Percentiles rank a stretch among this genome's conserved stretches.
Evolutionary conservation across 37 sponge, comb jelly and placozoan genomes (phyloP).

Genomic region (Amphimedon queenslandica): DNA sequence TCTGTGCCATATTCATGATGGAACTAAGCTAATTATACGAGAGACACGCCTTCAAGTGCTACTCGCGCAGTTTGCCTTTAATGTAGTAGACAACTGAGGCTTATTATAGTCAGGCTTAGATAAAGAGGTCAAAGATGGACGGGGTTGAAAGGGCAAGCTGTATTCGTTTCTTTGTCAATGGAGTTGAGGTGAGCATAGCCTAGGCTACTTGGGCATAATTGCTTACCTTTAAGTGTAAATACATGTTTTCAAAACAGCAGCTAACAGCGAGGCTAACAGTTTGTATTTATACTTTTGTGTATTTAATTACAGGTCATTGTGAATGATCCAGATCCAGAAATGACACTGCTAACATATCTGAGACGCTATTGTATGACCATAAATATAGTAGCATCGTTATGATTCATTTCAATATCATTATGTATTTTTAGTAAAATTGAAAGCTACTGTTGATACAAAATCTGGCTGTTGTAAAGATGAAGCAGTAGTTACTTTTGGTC

Average conservation of each 20-base stretch:
- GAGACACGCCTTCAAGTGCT: too few relatives aligned
- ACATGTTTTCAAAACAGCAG: not conserved
- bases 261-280: not conserved
- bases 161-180: constrained; percentile 57
- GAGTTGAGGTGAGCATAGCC: constrained; percentile 27
- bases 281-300: not conserved
- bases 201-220: too few relatives aligned
- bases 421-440: not conserved
- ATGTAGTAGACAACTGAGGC: too few relatives aligned
- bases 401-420: not conserved
- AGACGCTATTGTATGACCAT: constrained; percentile 49
- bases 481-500: constrained; percentile 25
- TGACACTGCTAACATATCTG: constrained; percentile 72
- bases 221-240: not conserved
- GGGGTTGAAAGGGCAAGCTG: constrained; percentile 4
- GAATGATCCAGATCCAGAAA: constrained; percentile 67
- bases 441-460: too few relatives aligned
- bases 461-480: not conserved
- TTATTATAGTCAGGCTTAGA: too few relatives aligned
- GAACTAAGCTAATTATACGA: too few relatives aligned
- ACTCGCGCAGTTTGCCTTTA: too few relatives aligned
- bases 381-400: not conserved
- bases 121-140: too few relatives aligned
- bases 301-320: constrained; percentile 23
- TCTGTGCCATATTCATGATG: too few relatives aligned